Evolutionary conservation across 2,113 vertebrate species (phyloP).

Genomic region (Dasyurus viverrinus): DNA sequence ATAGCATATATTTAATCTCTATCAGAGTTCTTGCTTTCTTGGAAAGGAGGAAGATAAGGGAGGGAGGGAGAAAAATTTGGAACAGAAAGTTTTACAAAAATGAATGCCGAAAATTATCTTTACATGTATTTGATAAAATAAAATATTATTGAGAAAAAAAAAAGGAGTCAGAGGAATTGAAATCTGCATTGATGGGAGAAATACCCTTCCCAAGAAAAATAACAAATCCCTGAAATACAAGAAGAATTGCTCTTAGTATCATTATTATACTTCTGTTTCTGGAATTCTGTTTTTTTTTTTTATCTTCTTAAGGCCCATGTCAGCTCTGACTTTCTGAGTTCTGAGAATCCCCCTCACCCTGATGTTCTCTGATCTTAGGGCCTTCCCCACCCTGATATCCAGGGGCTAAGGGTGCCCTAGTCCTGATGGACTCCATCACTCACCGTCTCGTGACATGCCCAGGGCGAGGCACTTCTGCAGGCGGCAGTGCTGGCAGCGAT

Average conservation of each 20-base stretch:
- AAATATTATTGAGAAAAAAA: too few species aligned
- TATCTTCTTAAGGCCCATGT: neutral
- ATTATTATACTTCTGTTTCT: neutral
- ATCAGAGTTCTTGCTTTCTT: too few species aligned
- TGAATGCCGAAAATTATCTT: too few species aligned
- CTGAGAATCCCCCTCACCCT: too few species aligned
- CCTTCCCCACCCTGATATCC: neutral
- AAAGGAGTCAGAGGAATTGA: neutral
- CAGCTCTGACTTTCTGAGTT: too few species aligned
- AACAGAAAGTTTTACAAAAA: too few species aligned
- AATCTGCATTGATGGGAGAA: neutral
- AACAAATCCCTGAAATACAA: neutral
- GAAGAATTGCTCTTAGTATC: neutral
- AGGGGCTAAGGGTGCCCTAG: neutral
- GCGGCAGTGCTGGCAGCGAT: constrained; percentile 92
- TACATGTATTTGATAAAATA: too few species aligned
- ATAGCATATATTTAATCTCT: too few species aligned
- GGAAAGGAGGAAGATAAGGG: too few species aligned
- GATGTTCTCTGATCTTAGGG: neutral
- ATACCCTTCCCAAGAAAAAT: neutral
- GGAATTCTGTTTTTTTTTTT: neutral
- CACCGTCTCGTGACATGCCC: constrained; percentile 92
- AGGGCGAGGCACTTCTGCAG: constrained; percentile 91
- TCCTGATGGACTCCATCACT: constrained; percentile 43
- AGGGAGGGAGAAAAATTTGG: too few species aligned